phyloP scores from a whole-genome alignment of 2,113 vertebrate species.

The Bubo scandiacus region DNA sequence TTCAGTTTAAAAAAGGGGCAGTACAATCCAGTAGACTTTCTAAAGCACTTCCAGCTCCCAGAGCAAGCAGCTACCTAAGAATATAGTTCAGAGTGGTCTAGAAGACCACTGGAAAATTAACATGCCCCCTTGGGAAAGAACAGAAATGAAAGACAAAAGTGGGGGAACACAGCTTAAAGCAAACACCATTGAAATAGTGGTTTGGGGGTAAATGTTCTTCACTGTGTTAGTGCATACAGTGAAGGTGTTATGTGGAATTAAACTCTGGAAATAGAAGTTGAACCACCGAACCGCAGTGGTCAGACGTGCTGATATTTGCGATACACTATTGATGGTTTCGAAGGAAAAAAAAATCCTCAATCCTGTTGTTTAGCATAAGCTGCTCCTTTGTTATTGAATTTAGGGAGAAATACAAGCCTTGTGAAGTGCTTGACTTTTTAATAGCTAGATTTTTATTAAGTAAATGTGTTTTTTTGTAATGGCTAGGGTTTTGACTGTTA shows the following conservation, averaged over 20 bases:
- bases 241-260: not conserved
- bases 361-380: not conserved
- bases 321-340: fast-evolving
- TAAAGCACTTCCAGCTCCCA: not conserved
- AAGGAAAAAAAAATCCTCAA: not conserved
- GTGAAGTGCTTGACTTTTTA: not conserved
- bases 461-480: not conserved
- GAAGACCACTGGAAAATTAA: not conserved
- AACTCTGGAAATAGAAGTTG: not conserved
- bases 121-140: not conserved
- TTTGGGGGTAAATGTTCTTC: not conserved
- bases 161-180: not conserved
- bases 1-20: not conserved
- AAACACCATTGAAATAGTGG: not conserved
- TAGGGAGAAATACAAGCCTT: not conserved
- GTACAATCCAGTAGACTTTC: not conserved
- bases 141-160: not conserved
- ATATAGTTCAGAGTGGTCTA: no score
- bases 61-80: not conserved
- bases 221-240: fast-evolving
- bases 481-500: not conserved
- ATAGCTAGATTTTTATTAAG: not conserved
- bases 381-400: not conserved
- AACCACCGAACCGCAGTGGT: fast-evolving
- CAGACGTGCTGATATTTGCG: fast-evolving